Evolutionary conservation across 1,140 invertebrate species (phyloP).

Genomic region (Wasmannia auropunctata): DNA sequence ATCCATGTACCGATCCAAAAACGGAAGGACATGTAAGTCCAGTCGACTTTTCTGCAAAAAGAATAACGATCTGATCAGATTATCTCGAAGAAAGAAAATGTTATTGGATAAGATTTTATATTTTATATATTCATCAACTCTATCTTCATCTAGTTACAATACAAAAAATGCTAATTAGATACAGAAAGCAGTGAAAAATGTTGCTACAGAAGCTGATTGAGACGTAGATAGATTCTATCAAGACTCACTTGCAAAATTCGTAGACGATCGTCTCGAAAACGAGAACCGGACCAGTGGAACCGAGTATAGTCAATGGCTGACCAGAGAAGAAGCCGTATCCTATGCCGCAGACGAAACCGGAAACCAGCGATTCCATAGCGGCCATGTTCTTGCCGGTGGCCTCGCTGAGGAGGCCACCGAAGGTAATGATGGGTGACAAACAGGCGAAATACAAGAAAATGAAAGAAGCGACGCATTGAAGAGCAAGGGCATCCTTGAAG

Average conservation of each 20-base stretch:
- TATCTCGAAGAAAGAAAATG: constrained; percentile 27
- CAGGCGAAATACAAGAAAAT: constrained; percentile 99
- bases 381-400: constrained; percentile 99
- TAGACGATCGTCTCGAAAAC: constrained; percentile 99
- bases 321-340: constrained; percentile 98
- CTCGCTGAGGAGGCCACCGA: constrained; percentile 97
- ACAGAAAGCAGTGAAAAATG: not conserved
- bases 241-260: constrained; percentile 94
- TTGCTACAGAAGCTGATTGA: not conserved
- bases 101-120: constrained; percentile 4
- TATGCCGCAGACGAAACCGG: constrained; percentile 97
- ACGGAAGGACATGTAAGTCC: constrained; percentile 97
- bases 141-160: not conserved
- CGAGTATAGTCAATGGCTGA: constrained; percentile 98
- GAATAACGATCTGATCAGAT: constrained; percentile 33
- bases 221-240: not conserved
- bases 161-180: not conserved
- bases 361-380: constrained; percentile 98
- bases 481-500: constrained; percentile 94
- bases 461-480: constrained; percentile 98
- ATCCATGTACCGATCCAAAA: constrained; percentile 99
- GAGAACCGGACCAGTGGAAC: constrained; percentile 98
- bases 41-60: constrained; percentile 86
- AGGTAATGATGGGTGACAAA: constrained; percentile 98
- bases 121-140: not conserved